phyloP scores from a whole-genome alignment of 2,797 vertebrate genomes.

The Stomatorhinus walkeri region DNA sequence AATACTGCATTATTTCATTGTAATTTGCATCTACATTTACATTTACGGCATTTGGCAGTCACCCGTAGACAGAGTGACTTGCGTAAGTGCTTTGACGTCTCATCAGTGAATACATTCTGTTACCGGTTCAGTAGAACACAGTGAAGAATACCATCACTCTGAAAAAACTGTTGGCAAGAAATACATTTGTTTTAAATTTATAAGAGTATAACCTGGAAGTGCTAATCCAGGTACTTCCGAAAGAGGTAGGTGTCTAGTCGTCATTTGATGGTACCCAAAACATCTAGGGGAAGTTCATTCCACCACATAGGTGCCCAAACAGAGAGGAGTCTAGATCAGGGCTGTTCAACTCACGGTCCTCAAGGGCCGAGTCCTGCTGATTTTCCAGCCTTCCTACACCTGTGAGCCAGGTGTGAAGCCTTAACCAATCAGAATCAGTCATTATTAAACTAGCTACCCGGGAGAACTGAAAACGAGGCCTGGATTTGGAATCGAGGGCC shows the following conservation, averaged over 20 bases:
- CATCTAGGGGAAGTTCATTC: no score
- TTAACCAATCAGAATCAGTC: no score
- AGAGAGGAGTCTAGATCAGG: no score
- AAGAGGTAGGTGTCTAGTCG: neutral
- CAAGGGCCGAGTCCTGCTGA: no score
- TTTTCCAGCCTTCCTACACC: no score
- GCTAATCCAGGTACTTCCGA: neutral
- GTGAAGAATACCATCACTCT: neutral
- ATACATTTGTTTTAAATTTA: neutral
- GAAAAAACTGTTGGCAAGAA: neutral
- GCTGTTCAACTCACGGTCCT: no score
- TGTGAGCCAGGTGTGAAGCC: no score
- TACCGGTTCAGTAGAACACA: neutral
- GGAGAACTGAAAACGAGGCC: no score
- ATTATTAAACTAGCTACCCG: no score
- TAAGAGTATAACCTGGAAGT: neutral
- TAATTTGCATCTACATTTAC: neutral
- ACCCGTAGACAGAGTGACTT: neutral
- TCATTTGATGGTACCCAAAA: neutral
- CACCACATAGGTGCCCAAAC: no score
- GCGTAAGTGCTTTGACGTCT: neutral
- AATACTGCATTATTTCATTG: neutral
- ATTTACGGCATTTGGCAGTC: neutral
- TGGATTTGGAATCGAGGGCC: no score
- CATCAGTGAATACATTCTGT: neutral